Evolutionary conservation across 2,113 vertebrate species (phyloP).

Genomic region (Paracanthobrama guichenoti): DNA sequence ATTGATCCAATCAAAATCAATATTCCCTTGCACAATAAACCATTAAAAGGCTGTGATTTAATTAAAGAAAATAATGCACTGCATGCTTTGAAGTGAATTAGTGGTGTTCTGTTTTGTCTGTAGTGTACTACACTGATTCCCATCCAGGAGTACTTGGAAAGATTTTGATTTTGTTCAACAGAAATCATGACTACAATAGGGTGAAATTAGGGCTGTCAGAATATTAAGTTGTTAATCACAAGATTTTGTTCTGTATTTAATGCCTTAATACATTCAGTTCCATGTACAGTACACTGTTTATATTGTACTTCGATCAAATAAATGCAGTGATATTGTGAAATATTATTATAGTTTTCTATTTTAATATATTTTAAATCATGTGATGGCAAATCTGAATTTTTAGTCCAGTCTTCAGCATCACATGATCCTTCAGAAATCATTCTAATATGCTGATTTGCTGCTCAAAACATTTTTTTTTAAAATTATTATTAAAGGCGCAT

Average conservation of each 20-base stretch:
- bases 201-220: not conserved
- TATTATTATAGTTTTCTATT: no score
- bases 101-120: not conserved
- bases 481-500: no score
- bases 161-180: not conserved
- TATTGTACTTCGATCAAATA: not conserved
- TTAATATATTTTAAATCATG: not conserved
- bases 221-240: not conserved
- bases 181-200: not conserved
- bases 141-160: not conserved
- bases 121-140: not conserved
- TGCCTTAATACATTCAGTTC: not conserved
- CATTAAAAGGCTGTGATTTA: constrained; percentile 1
- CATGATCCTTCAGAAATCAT: not conserved
- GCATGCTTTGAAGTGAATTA: not conserved
- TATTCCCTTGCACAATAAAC: not conserved
- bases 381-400: no score
- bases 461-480: no score
- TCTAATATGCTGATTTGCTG: not conserved
- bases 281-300: not conserved
- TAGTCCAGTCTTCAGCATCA: not conserved
- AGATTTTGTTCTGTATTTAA: not conserved
- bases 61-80: not conserved
- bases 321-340: not conserved
- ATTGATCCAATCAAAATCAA: not conserved